Evolutionary conservation across 1,140 invertebrate species (phyloP).

Genomic region (Zaprionus africanus): DNA sequence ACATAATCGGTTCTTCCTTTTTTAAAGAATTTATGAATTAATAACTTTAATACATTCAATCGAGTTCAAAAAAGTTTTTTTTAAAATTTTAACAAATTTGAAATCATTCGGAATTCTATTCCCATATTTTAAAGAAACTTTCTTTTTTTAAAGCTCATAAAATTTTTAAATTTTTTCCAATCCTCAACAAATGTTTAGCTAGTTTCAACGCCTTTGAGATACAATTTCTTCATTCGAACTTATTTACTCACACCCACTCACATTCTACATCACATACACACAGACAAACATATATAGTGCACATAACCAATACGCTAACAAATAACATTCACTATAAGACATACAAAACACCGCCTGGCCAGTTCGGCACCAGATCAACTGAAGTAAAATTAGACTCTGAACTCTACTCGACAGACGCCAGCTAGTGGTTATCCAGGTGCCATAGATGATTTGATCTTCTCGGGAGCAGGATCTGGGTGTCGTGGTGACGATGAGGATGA

Average conservation of each 20-base stretch:
- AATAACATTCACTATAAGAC: conserved; percentile 51
- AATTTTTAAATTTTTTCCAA: not conserved
- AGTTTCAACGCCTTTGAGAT: not conserved
- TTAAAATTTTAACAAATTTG: not conserved
- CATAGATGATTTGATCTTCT: conserved; percentile 94
- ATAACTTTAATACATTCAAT: too few relatives aligned
- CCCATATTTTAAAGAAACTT: not conserved
- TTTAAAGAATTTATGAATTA: too few relatives aligned
- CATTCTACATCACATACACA: conserved; percentile 7
- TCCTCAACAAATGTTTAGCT: not conserved
- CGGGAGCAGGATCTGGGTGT: conserved; percentile 94
- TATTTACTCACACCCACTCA: conserved; percentile 13
- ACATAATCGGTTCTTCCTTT: too few relatives aligned
- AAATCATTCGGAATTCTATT: too few relatives aligned
- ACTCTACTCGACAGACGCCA: conserved; percentile 88
- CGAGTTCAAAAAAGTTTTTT: too few relatives aligned
- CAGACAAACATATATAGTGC: conserved; percentile 33
- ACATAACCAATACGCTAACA: conserved; percentile 59
- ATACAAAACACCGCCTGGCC: conserved; percentile 64
- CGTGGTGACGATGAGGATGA: conserved; percentile 94
- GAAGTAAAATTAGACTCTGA: conserved; percentile 79
- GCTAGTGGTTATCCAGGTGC: conserved; percentile 91
- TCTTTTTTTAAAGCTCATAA: not conserved
- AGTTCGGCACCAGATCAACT: conserved; percentile 70
- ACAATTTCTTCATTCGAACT: not conserved